phyloP scores from a whole-genome alignment of 2,113 vertebrate species.

The Noctilio leporinus region DNA sequence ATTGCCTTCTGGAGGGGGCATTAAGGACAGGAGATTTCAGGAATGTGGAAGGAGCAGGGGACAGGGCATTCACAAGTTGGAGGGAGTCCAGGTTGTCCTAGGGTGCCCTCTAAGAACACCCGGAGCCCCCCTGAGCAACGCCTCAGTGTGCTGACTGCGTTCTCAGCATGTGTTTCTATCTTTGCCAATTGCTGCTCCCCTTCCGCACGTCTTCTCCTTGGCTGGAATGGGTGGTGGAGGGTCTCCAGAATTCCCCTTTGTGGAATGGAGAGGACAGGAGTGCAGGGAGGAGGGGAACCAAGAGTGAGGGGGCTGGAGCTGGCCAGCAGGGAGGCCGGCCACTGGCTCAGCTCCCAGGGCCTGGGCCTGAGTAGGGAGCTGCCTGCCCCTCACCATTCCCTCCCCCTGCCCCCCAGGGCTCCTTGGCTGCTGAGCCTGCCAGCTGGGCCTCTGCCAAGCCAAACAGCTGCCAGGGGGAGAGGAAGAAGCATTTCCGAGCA shows the following conservation, averaged over 20 bases:
- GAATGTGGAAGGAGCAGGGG: background rate
- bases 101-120: slow-evolving; percentile 1
- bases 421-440: slow-evolving; percentile 54
- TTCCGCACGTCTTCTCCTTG: slow-evolving; percentile 52
- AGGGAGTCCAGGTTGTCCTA: slow-evolving; percentile 22
- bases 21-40: background rate
- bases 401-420: slow-evolving; percentile 48
- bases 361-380: slow-evolving; percentile 51
- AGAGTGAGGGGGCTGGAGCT: slow-evolving; percentile 1
- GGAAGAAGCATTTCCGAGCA: slow-evolving; percentile 77
- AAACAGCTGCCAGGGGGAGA: slow-evolving; percentile 75
- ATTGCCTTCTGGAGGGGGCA: background rate
- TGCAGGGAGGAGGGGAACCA: slow-evolving; percentile 36
- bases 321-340: slow-evolving; percentile 46
- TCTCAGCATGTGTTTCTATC: background rate
- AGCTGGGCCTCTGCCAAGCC: slow-evolving; percentile 66
- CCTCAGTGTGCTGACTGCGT: background rate
- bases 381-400: slow-evolving; percentile 58
- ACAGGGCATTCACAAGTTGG: background rate
- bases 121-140: background rate
- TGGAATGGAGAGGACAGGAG: slow-evolving; percentile 15
- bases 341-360: slow-evolving; percentile 62
- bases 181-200: slow-evolving; percentile 47
- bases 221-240: slow-evolving; percentile 24
- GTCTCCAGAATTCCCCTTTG: slow-evolving; percentile 72